Conservation (phyloP, 2,888 invertebrate genomes). For the Sclerodermus sp. region DNA sequence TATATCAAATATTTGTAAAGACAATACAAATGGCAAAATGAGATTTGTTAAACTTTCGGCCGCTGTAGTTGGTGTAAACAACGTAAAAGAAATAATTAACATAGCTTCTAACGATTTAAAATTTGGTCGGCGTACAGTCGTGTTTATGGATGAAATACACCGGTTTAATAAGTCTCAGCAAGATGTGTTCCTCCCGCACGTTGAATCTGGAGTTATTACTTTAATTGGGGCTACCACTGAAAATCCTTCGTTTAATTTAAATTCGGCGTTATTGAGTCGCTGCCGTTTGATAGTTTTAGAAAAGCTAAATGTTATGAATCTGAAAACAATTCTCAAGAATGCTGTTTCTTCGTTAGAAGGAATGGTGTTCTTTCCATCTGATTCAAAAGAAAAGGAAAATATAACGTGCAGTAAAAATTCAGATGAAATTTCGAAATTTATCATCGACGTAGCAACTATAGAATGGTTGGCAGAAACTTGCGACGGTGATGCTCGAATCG, state of each 20-base stretch:
- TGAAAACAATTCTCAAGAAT: constrained; percentile 65
- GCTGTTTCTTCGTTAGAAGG: constrained; percentile 60
- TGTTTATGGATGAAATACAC: constrained; percentile 88
- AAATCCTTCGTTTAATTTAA: constrained; percentile 84
- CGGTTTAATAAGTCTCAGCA: constrained; percentile 84
- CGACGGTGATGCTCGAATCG: constrained; percentile 81
- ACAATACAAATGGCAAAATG: constrained; percentile 57
- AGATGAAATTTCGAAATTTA: constrained; percentile 31
- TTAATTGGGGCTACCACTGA: constrained; percentile 85
- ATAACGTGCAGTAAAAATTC: background rate
- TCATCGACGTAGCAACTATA: constrained; percentile 65
- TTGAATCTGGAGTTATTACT: constrained; percentile 77
- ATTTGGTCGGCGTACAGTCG: constrained; percentile 71
- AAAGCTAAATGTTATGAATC: constrained; percentile 66
- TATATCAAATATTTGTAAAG: constrained; percentile 70
- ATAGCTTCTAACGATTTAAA: constrained; percentile 73
- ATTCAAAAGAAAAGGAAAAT: background rate
- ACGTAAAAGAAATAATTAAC: constrained; percentile 74
- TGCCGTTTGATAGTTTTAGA: constrained; percentile 76
- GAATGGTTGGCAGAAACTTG: constrained; percentile 74
- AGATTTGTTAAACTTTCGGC: constrained; percentile 77
- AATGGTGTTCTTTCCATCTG: constrained; percentile 15
- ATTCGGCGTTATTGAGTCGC: constrained; percentile 76
- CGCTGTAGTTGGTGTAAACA: constrained; percentile 74
- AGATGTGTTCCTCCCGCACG: constrained; percentile 77